Conservation (phyloP, 2,797 vertebrate genomes). For the Austrolebias charrua region DNA sequence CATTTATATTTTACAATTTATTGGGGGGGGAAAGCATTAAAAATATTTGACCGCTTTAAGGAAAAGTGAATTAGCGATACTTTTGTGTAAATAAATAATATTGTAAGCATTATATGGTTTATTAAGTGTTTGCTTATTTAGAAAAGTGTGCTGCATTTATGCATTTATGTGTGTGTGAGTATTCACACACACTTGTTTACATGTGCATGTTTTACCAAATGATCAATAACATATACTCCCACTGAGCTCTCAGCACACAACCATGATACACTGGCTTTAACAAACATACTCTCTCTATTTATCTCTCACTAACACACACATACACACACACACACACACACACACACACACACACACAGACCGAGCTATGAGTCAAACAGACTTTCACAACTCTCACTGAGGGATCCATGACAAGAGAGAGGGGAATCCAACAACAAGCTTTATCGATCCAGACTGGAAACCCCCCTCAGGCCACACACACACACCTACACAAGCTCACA, state of each 20-base stretch:
- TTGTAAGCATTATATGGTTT: no score
- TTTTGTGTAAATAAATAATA: no score
- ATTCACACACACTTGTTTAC: constrained; percentile 43
- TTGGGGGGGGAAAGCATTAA: no score
- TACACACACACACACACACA: constrained; percentile 33
- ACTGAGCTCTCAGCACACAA: constrained; percentile 50
- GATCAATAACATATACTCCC: constrained; percentile 65
- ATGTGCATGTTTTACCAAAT: constrained; percentile 66
- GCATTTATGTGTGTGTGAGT: constrained; percentile 6
- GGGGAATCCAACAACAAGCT: constrained; percentile 79
- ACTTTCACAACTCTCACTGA: constrained; percentile 69
- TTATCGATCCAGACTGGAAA: constrained; percentile 81
- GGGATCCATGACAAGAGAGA: constrained; percentile 77
- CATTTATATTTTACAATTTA: no score
- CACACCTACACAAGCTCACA: constrained; percentile 36
- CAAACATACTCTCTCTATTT: constrained; percentile 31
- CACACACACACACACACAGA: constrained; percentile 34
- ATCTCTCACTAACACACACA: constrained; percentile 25
- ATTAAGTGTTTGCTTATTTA: constrained; percentile 1
- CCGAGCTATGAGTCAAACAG: constrained; percentile 64
- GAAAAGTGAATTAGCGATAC: no score
- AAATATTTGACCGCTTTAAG: no score
- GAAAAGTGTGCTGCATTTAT: constrained; percentile 11
- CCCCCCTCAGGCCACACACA: constrained; percentile 71
- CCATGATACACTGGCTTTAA: constrained; percentile 56